A percentile compares a stretch with the other conserved stretches of the same genome.
Evolutionary conservation across 1,140 invertebrate genomes (phyloP).

Genomic region (Leguminivora glycinivorella): DNA sequence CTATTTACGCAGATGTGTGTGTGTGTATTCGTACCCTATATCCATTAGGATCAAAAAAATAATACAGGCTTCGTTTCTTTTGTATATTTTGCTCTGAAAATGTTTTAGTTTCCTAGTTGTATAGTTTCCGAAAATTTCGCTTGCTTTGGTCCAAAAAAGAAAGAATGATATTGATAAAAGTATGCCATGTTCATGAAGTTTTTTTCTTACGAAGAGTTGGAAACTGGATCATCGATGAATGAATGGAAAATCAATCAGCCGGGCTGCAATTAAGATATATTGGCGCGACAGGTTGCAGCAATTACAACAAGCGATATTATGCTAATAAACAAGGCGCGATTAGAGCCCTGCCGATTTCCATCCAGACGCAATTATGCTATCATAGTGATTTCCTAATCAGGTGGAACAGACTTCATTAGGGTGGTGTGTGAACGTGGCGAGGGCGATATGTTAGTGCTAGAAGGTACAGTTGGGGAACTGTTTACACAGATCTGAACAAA

Average conservation of each 20-base stretch:
- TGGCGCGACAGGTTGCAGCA: conserved; percentile 15
- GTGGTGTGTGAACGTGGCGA: not conserved
- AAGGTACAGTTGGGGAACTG: not conserved
- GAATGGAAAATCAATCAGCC: conserved; percentile 1
- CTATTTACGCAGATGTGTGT: too few relatives aligned
- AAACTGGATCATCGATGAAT: not conserved
- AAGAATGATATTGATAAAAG: not conserved
- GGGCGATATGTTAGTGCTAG: not conserved
- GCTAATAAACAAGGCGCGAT: conserved; percentile 11
- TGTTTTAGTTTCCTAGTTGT: too few relatives aligned
- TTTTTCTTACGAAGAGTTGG: not conserved
- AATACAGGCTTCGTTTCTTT: too few relatives aligned
- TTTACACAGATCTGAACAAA: not conserved
- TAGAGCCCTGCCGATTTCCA: not conserved
- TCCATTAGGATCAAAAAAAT: too few relatives aligned
- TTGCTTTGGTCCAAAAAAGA: too few relatives aligned
- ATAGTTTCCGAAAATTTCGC: too few relatives aligned
- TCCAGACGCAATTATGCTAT: conserved; percentile 9
- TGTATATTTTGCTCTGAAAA: too few relatives aligned
- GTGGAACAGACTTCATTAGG: not conserved
- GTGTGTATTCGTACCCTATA: too few relatives aligned
- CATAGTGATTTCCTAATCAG: conserved; percentile 6
- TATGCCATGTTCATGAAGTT: not conserved
- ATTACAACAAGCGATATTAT: conserved; percentile 21
- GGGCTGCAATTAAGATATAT: not conserved